A percentile compares a stretch with the other conserved stretches of the same genome.
These are phyloP conservation scores for Mustelus asterias DNA, from an alignment of 2,113 vertebrate genomes.

Conservation along the genomic window DNA sequence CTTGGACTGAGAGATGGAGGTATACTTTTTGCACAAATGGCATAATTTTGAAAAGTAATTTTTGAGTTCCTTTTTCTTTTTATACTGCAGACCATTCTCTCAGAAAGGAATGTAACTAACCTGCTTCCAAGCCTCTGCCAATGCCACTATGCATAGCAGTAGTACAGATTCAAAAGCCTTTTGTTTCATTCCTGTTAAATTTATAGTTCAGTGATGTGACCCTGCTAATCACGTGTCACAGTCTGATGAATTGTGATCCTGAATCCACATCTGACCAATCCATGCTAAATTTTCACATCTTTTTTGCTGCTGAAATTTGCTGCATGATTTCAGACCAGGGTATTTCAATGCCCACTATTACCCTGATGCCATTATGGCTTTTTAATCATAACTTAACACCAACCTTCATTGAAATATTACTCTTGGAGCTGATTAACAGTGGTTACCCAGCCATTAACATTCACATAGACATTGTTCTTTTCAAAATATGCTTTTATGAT, in stretches of 20 bases:
- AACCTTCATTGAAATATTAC: neutral
- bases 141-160: neutral
- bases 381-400: neutral
- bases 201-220: neutral
- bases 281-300: neutral
- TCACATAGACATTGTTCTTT: neutral
- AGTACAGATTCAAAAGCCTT: no score
- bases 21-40: neutral
- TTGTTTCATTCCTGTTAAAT: neutral
- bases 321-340: neutral
- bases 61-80: neutral
- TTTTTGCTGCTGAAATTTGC: neutral
- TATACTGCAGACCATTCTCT: neutral
- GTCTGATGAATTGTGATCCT: neutral
- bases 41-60: neutral
- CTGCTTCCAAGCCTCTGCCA: neutral
- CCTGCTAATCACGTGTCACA: neutral
- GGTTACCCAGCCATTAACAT: neutral
- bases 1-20: neutral
- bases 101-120: neutral
- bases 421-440: neutral
- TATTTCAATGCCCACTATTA: neutral
- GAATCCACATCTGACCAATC: neutral
- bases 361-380: neutral
- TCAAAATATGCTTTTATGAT: neutral